Base-by-base conservation (phyloP, 2,797 vertebrate species). In the Pagetopsis macropterus region DNA sequence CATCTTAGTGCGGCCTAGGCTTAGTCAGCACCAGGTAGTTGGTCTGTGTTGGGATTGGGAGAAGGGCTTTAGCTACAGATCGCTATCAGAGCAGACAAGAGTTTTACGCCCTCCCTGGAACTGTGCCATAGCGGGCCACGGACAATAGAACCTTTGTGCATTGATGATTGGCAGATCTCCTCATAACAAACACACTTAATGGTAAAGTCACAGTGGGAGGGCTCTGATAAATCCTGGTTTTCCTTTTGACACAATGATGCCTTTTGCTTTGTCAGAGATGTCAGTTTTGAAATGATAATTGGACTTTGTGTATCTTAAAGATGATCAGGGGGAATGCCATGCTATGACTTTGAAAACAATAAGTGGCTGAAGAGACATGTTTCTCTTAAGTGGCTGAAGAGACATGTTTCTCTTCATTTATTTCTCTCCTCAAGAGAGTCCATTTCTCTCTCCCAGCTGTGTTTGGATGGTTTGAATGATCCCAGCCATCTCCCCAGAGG, bases 21-120 rank as follows among this genome's bases (percentile, higher is more conserved):
- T 90, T 87, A 90, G 87, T 89, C 88, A 88, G 84, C 82, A 76
- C 71, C 58, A 78, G 83, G 82, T 85, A 86, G 88, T 82, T 86
- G 69, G 80, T 65, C 87, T 63, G 37, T 88, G 90, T 91, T 79
- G 75, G 88, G 75, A 87, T 84, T 83, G 84, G 78, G 72, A 84
- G 83, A 84, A 67, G 78, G 87, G 86, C 84, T 93, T 92, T 90
- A 91, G 90, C 89, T 87, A 59, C 86, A 94, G 93, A 94, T 94
- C 77, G 83, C 90, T 92, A 93, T 94, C 93, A 83, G 87, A 89
- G 84, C 78, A 83, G 90, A 92, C 90, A 86, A 80, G 82, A 90
- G 90, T 91, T 93, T 91, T 85, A 89, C 87, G 83, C 90, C 78
- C 82, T 90, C 82, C 83, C 82, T 92, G 90, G 92, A 92, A 71